phyloP scores from a whole-genome alignment of 1,140 invertebrate species.

The Papilio polyxenes region DNA sequence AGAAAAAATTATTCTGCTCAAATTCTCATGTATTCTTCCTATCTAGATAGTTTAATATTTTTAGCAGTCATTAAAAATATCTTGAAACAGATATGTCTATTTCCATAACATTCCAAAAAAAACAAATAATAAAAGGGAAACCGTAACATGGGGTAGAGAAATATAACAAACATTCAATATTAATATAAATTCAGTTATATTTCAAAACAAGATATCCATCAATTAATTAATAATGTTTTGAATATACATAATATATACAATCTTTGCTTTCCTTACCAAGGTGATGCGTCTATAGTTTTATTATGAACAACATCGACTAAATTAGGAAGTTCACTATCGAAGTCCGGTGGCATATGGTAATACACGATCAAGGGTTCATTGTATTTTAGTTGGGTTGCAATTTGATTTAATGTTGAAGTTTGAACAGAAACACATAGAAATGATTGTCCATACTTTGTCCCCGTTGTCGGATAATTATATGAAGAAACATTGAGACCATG shows the following conservation, averaged over 20 bases:
- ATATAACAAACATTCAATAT: constrained; percentile 32
- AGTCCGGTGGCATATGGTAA: constrained; percentile 79
- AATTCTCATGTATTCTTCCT: too few species aligned
- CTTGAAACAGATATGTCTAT: not conserved
- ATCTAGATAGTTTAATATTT: not conserved
- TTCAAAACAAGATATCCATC: not conserved
- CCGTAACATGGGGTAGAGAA: not conserved
- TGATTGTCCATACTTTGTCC: constrained; percentile 89
- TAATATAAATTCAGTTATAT: constrained; percentile 21
- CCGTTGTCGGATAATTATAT: constrained; percentile 89
- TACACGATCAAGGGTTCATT: constrained; percentile 84
- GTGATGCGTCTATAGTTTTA: constrained; percentile 82
- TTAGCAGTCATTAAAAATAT: not conserved
- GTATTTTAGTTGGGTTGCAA: constrained; percentile 87
- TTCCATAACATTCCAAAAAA: constrained; percentile 33
- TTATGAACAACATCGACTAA: constrained; percentile 84
- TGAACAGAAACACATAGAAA: constrained; percentile 91
- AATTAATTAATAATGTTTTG: constrained; percentile 12
- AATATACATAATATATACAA: not conserved
- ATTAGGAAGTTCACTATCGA: constrained; percentile 80
- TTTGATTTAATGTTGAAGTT: constrained; percentile 83
- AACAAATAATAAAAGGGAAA: constrained; percentile 21
- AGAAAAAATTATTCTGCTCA: too few species aligned
- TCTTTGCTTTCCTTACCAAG: constrained; percentile 78
- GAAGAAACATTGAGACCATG: constrained; percentile 66